These are phyloP conservation scores for Pomatorhinus ruficollis DNA, from an alignment of 2,113 vertebrate genomes.

Conservation along the genomic window DNA sequence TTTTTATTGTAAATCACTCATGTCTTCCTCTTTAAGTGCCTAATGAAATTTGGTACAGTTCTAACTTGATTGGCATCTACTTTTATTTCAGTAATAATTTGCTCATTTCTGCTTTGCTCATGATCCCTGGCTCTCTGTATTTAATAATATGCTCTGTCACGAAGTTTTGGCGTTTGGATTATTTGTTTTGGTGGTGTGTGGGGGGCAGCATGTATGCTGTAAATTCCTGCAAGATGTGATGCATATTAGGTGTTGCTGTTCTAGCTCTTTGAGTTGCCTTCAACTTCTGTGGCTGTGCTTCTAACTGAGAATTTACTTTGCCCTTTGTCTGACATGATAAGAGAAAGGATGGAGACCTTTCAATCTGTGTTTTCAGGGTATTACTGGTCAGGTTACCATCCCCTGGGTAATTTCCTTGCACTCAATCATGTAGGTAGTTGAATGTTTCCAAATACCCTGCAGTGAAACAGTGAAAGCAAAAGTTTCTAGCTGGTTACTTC, in stretches of 20 bases:
- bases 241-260: background rate
- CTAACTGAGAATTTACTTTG: background rate
- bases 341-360: background rate
- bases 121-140: background rate
- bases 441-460: background rate
- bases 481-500: background rate
- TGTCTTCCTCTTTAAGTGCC: background rate
- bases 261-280: background rate
- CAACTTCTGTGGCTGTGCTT: background rate
- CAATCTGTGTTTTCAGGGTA: background rate
- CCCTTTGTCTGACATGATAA: background rate
- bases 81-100: constrained; percentile 28
- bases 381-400: background rate
- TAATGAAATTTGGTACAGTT: background rate
- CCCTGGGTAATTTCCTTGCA: background rate
- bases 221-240: background rate
- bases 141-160: background rate
- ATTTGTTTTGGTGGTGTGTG: background rate
- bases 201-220: background rate
- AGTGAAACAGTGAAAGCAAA: background rate
- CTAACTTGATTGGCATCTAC: constrained; percentile 1
- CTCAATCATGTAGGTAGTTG: background rate
- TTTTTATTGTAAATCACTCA: background rate
- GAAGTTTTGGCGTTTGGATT: background rate
- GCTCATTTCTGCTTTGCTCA: background rate